Base-by-base conservation (phyloP, 2,797 vertebrate genomes). In the Cyprinodon diabolis region DNA sequence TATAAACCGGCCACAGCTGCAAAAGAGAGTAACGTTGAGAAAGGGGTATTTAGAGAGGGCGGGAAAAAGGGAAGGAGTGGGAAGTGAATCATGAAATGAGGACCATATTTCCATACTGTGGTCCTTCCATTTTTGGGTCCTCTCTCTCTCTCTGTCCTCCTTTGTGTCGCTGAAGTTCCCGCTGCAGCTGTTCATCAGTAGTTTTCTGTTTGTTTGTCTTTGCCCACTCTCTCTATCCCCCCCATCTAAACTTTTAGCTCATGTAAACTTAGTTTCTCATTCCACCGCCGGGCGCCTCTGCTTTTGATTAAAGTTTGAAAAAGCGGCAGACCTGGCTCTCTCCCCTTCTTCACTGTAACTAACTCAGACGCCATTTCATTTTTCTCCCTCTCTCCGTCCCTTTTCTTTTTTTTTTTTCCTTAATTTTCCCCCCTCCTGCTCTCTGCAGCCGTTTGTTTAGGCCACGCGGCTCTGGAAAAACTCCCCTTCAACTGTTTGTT, bases 1-100 rank as follows among this genome's bases (percentile, higher is more conserved):
- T 89, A 87, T 85, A 88, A 90, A 81, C 71, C 40, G 66, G 71
- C 83, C 88, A 86, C 91, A 92, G 93, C 92, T 92, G 91, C 87
- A 76, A 76, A 88, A 84, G 68, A 75, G 86, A 81, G 81, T 51
- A 76, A 65, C 76, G 81, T 74, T 25, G 85, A 81, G 85, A 85
- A 79, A 82, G 82, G 78, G 90, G 82, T 84, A 84, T 85, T 88
- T 85, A 84, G 77, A 72, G 77, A 82, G 79, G 82, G 89, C 84
- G 85, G 81, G 81, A 25, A 79, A 75, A 67, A 79, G 79, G 88
- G 81, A 84, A 88, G 87, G 90, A 84, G 87, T 54, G 66, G 90
- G 91, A 92, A 91, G 75, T 92, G 88, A 94, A 93, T 94, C 93
- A 92, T 94, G 91, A 95, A 94, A 94, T 90, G 92, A 94, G 91